Base-by-base conservation (phyloP, 2,888 invertebrate species). In the Drosophila kambysellisi region DNA sequence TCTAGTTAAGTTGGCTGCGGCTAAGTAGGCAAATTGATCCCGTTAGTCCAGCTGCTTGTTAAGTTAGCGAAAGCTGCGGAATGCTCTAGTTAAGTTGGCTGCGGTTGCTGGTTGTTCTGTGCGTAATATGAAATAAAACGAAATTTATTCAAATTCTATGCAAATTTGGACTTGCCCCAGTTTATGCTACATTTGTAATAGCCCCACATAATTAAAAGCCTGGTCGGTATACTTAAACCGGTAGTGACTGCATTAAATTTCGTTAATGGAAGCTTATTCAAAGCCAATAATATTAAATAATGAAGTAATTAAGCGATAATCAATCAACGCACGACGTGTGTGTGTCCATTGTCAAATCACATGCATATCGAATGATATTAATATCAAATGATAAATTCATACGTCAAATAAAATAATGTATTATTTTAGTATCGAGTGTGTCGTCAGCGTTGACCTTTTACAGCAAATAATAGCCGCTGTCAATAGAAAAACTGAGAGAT, bases 361-460 rank as follows among this genome's bases (percentile, higher is more conserved):
- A 52, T 48, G 32, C 33, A 60, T 63, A 70, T 71, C 64, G 41
- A 70, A 70, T 74, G 70, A 58, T 52, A 72, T 74, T 25, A 46
- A 46, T 46, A 25, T 69, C 62, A 39, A 63, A 71, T 74, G 70
- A 60, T 46, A 72, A 72, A 76, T 33, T 32, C 52, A 37, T 61
- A 59, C 58, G 71, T 46, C 68, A 58, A 33, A 65, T 37, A 32
- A 52, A 20, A 33, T 7, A 20, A 41, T 51, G 3, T 67, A 57
- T 65, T 64, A 20, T 25, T 67, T 73, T 48, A 59, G 61, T 52
- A 17, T 51, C 52, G 39, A 64, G 25, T 56, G 43, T 82, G 79
- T 79, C 89, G 89, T 87, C 88, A 88, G 81, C 67, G 50, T 54
- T 77, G 88, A 82, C 90, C 90, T 89, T 76, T 76, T 76, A 69